phyloP scores from a whole-genome alignment of 1,140 invertebrate genomes.

The Calephelis virginiensis region DNA sequence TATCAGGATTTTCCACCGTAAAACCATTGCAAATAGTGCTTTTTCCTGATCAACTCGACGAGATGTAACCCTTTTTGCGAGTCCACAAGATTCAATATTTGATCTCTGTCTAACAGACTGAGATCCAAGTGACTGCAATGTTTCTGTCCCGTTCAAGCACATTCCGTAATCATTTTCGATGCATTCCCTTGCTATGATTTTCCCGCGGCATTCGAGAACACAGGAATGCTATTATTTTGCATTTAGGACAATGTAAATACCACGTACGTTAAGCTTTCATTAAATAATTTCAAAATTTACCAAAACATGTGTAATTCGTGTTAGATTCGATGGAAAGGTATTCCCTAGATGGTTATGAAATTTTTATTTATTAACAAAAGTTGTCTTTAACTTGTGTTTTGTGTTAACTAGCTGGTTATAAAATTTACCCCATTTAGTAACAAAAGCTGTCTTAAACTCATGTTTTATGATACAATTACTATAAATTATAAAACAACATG shows the following conservation, averaged over 20 bases:
- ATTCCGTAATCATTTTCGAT: slow-evolving; percentile 77
- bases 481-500: too few relatives aligned
- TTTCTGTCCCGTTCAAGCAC: slow-evolving; percentile 63
- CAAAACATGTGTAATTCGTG: neutral
- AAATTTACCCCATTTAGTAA: too few relatives aligned
- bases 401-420: too few relatives aligned
- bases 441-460: too few relatives aligned
- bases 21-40: slow-evolving; percentile 37
- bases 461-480: too few relatives aligned
- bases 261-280: slow-evolving; percentile 1
- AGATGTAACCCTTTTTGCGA: slow-evolving; percentile 47
- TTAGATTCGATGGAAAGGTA: too few relatives aligned
- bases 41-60: slow-evolving; percentile 38
- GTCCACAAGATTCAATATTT: slow-evolving; percentile 71
- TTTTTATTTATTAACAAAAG: too few relatives aligned
- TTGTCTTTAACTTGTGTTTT: too few relatives aligned
- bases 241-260: slow-evolving; percentile 31
- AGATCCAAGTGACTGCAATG: slow-evolving; percentile 65
- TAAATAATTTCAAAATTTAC: slow-evolving; percentile 11
- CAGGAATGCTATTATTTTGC: slow-evolving; percentile 56
- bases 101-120: slow-evolving; percentile 77
- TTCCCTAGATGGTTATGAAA: too few relatives aligned
- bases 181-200: slow-evolving; percentile 77
- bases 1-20: slow-evolving; percentile 48
- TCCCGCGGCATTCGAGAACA: slow-evolving; percentile 64